A percentile compares a stretch with the other conserved stretches of the same genome.
phyloP scores from a whole-genome alignment of 2,113 vertebrate genomes.

The Atlantisia rogersi region DNA sequence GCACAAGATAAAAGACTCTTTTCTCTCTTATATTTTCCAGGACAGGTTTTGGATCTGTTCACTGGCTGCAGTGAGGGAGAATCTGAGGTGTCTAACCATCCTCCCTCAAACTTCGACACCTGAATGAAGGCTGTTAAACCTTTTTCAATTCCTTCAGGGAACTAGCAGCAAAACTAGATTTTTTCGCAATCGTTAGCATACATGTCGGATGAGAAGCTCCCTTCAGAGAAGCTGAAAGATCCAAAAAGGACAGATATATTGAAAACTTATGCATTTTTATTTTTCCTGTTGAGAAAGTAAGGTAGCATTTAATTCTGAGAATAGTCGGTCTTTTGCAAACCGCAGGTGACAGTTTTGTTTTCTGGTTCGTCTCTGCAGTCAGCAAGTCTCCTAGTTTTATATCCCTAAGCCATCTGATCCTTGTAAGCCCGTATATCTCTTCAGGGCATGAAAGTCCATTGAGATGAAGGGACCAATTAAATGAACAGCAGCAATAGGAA shows the following conservation, averaged over 20 bases:
- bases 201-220: background rate
- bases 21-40: background rate
- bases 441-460: background rate
- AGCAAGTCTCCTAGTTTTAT: background rate
- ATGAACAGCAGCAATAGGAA: background rate
- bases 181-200: background rate
- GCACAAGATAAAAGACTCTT: background rate
- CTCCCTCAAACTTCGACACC: background rate
- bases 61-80: accelerated
- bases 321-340: background rate
- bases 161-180: background rate
- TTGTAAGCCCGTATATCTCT: constrained; percentile 37
- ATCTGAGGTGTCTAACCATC: background rate
- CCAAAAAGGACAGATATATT: background rate
- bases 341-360: background rate
- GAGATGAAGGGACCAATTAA: constrained; percentile 38
- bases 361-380: background rate
- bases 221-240: background rate
- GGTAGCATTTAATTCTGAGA: background rate
- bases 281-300: background rate
- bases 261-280: background rate
- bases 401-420: background rate
- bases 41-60: background rate
- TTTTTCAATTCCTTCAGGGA: background rate
- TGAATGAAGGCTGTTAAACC: background rate